These are phyloP conservation scores for Microchrysa polita DNA, from an alignment of 2,888 invertebrate genomes.

Conservation along the genomic window DNA sequence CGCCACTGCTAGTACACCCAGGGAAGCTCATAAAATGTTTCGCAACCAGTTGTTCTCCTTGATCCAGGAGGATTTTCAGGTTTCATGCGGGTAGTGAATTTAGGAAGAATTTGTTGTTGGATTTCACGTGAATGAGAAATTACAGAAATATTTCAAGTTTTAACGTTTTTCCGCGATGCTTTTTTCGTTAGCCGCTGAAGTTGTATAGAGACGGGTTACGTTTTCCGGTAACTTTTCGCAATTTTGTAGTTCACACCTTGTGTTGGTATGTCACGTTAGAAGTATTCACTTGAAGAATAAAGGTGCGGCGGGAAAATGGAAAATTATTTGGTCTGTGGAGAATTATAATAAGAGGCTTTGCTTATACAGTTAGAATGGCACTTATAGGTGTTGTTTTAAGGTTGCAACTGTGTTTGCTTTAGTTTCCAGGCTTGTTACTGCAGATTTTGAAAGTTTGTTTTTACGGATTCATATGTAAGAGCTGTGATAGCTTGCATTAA, in stretches of 20 bases:
- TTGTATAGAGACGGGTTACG: neutral
- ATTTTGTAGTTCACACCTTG: neutral
- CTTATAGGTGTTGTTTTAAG: too few species aligned
- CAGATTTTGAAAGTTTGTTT: too few species aligned
- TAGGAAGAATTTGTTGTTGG: neutral
- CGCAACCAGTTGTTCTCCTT: neutral
- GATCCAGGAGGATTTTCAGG: neutral
- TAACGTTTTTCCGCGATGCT: neutral
- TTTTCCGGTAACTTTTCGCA: neutral
- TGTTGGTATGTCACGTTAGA: neutral
- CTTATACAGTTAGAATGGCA: too few species aligned
- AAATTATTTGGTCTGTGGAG: too few species aligned
- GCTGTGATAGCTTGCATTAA: too few species aligned
- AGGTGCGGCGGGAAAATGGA: too few species aligned
- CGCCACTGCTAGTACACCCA: neutral
- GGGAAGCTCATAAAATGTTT: neutral
- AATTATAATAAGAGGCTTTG: too few species aligned
- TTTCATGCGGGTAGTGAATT: too few species aligned
- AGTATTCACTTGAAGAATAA: too few species aligned
- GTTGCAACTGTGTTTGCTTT: too few species aligned
- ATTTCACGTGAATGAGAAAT: neutral
- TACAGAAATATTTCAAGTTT: slow-evolving; percentile 13
- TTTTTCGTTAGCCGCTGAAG: neutral
- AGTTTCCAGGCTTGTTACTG: too few species aligned
- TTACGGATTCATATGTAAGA: too few species aligned